These are phyloP conservation scores for Tetragnatha montana DNA, from an alignment of 2,888 invertebrate genomes.

Conservation along the genomic window DNA sequence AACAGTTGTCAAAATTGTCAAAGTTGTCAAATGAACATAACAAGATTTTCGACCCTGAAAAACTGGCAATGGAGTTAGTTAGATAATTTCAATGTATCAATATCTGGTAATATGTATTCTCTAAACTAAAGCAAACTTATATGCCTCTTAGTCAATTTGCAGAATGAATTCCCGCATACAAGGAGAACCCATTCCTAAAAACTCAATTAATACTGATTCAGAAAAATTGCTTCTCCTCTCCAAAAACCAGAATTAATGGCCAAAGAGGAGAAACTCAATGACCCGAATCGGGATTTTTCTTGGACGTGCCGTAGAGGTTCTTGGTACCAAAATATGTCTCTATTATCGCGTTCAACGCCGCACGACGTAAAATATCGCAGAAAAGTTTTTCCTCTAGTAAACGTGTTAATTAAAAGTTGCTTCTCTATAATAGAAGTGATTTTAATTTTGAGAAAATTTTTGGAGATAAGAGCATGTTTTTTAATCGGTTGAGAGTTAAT, in stretches of 20 bases:
- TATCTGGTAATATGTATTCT: too few relatives aligned
- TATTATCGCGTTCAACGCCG: conserved; percentile 3
- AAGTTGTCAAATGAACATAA: too few relatives aligned
- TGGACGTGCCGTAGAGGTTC: conserved; percentile 37
- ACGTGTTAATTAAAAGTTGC: conserved; percentile 20
- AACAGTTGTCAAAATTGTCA: too few relatives aligned
- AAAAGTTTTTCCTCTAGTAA: not conserved
- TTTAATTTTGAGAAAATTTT: conserved; percentile 5
- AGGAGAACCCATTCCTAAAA: not conserved
- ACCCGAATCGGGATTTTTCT: conserved; percentile 10
- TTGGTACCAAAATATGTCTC: not conserved
- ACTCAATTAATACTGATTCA: conserved; percentile 17
- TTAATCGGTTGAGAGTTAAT: not conserved
- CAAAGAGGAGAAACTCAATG: not conserved
- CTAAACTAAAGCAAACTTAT: too few relatives aligned
- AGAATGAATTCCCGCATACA: not conserved
- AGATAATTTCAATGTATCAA: too few relatives aligned
- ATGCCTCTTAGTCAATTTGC: not conserved
- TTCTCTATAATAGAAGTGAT: not conserved
- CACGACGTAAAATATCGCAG: not conserved
- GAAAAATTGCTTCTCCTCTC: not conserved
- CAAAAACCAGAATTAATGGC: conserved; percentile 25
- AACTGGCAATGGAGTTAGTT: too few relatives aligned
- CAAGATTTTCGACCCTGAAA: too few relatives aligned
- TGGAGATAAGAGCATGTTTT: not conserved